Conservation (phyloP, 1,140 invertebrate species). For the Drosophila yakuba region DNA sequence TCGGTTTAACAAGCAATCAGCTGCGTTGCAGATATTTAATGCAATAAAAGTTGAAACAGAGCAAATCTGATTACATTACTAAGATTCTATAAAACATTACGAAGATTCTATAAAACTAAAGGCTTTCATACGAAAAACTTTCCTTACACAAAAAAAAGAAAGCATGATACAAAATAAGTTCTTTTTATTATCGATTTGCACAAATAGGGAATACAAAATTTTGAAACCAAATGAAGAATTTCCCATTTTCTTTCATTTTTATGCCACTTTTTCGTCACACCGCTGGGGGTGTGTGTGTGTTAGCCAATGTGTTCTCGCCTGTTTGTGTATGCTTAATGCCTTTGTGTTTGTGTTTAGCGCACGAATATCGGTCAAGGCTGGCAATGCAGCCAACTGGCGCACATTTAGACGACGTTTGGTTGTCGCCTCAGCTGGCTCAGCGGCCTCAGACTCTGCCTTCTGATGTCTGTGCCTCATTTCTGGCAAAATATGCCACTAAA, state of each 20-base stretch:
- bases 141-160: too few species aligned
- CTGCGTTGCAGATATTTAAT: not conserved
- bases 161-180: not conserved
- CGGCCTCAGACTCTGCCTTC: constrained; percentile 10
- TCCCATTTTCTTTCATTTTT: constrained; percentile 15
- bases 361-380: constrained; percentile 77
- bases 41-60: not conserved
- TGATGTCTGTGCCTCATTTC: constrained; percentile 17
- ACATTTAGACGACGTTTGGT: constrained; percentile 48
- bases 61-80: not conserved
- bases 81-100: too few species aligned
- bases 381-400: constrained; percentile 27
- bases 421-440: constrained; percentile 11
- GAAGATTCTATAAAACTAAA: too few species aligned
- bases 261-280: constrained; percentile 48
- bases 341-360: constrained; percentile 53
- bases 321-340: constrained; percentile 26
- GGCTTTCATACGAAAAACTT: too few species aligned
- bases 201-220: not conserved
- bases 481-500: constrained; percentile 57
- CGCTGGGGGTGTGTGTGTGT: constrained; percentile 1
- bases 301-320: constrained; percentile 12
- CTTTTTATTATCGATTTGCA: too few species aligned
- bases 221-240: not conserved
- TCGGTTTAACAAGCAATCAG: not conserved